Base-by-base conservation (phyloP, 2,113 vertebrate genomes). In the Prinia subflava region DNA sequence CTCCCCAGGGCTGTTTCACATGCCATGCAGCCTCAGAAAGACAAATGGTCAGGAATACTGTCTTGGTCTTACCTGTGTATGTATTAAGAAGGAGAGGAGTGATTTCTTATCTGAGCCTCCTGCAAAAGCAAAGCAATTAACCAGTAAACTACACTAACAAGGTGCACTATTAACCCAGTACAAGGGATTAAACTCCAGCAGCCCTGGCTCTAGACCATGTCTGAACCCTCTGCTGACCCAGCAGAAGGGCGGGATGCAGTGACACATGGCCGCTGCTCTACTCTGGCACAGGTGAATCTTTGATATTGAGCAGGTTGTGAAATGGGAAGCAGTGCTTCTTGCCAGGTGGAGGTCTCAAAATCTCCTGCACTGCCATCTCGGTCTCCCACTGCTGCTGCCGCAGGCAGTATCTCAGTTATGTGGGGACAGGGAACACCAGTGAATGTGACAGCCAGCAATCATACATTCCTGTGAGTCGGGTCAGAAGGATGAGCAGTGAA, bases 101-200 rank as follows among this genome's bases (percentile, higher is more conserved):
- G 47, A 92, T 95, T 83, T 94, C 73, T 69, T 75, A 94, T 55
- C 80, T 60, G 74, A 94, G 81, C 68, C 91, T 92, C 88, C 47
- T 84, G 74, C 84, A 95, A 89, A 47, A 44, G 77, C 69, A 81
- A 90, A 90, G 73, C 68, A 80, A 68, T 79, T 94, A 94, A 53
- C 23, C 33, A 35, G 77, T 76, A 33, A 84, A 57, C 47, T 41
- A 44, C 30, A 17, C 52, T 60, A 60, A 35, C 47, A 4, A 83
- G 46, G 31, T 55, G 86, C 67, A 49, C 92, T 95, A 25, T 84
- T 88, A 93, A 19, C 79, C 65, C 15, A 84, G 42, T 90, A 83
- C 82, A 96, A 96, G 91, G 91, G 84, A 96, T 63, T 68, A 41
- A 77, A 73, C 35, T 53, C 21, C 91, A 67, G 82, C 68, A 77